Percentiles rank a stretch among this genome's conserved stretches.
Conservation (phyloP, 2,797 vertebrate species). For the Enteromius viviparus region DNA sequence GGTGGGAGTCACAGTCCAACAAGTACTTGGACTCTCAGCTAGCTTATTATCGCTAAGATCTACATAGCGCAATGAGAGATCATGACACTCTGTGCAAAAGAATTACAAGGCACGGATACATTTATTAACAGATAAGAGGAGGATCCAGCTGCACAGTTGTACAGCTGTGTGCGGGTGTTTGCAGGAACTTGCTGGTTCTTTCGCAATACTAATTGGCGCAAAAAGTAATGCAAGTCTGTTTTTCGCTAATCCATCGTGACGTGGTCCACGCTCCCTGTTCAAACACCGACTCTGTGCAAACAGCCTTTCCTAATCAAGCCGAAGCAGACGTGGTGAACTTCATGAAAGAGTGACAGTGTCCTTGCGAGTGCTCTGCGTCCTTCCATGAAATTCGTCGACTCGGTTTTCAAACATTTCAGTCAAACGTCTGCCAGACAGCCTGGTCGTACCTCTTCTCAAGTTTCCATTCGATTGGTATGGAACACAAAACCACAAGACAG, state of each 20-base stretch:
- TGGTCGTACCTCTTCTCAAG: conserved; percentile 74
- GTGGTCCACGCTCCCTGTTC: background rate
- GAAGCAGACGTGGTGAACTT: background rate
- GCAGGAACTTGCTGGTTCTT: conserved; percentile 14
- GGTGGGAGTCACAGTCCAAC: conserved; percentile 20
- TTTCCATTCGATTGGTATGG: conserved; percentile 75
- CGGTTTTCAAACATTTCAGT: conserved; percentile 69
- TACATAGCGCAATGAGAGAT: conserved; percentile 24
- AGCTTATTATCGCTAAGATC: conserved; percentile 33
- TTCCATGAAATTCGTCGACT: conserved; percentile 53
- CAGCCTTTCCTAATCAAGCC: conserved; percentile 21
- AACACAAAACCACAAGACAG: conserved; percentile 80
- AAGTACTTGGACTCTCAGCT: background rate
- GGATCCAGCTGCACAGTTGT: conserved; percentile 11
- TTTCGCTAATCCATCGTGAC: conserved; percentile 37
- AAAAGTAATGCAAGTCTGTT: conserved; percentile 25
- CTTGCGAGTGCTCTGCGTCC: background rate
- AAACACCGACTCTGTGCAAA: conserved; percentile 18
- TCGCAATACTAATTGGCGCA: conserved; percentile 27
- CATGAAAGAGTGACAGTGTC: conserved; percentile 28
- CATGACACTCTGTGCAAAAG: conserved; percentile 19
- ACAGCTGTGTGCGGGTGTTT: conserved; percentile 24
- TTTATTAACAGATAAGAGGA: conserved; percentile 42
- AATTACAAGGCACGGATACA: conserved; percentile 29
- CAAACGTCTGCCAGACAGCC: conserved; percentile 77